Base-by-base conservation (phyloP, 2,797 vertebrate species). In the Gadopsis bispinosus region DNA sequence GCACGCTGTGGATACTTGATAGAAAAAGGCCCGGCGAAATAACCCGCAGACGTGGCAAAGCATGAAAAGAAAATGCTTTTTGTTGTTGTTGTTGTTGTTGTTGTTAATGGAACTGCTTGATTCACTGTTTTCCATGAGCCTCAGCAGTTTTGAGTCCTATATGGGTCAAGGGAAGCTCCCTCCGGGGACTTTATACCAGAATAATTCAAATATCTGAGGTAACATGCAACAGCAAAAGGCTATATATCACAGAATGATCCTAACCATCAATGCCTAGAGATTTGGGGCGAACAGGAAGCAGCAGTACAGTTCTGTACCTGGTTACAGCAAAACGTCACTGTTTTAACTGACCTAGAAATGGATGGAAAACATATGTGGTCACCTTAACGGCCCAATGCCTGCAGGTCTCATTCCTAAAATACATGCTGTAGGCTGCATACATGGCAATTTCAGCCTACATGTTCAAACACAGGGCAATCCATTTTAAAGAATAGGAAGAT, bases 91-190 rank as follows among this genome's bases (percentile, higher is more conserved):
- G 26, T 26, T 26, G 26, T 26, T 26, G 26, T 26, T 26, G 26
- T 22, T 47, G 39, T n/a, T 58, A 4, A 43, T 29, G n/a, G 4
- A 22, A 37, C 9, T 26, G 4, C 1, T 41, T 3, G 4, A 26
- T 51, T n/a, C 20, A 20, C n/a, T 48, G 17, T 45, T 61, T 56
- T 33, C 12, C 17, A 12, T 1, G 7, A 69, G 13, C 7, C 45
- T 33, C 56, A 66, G 37, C 33, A 47, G 48, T 63, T 75, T 75
- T 70, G 45, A 50, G 51, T 22, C 5, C 5, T 6, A 60, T 72
- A 7, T 80, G 31, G 64, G 55, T 41, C 61, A 37, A 17, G 17
- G 39, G 17, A 8, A 33, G 9, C 14, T 45, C 51, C 26, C 14
- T 7, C 4, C 29, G 39, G 20, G 60, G 37, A 60, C 66, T 60